Conservation (phyloP, 2,797 vertebrate species). For the Spinibarbus caldwelli region DNA sequence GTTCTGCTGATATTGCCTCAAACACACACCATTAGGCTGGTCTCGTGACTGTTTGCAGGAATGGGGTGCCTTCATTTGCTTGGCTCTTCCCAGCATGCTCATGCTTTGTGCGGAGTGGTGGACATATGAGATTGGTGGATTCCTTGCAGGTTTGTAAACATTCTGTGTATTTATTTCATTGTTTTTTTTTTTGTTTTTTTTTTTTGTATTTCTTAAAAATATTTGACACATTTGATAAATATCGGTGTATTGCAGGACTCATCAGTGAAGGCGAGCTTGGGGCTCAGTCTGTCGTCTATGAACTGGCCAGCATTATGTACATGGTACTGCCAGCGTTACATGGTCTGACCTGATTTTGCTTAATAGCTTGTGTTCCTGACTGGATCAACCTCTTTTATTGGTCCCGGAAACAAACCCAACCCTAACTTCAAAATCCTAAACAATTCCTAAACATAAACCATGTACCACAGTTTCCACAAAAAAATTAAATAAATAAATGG, state of each 20-base stretch:
- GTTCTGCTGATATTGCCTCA: not conserved
- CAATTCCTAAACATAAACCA: not conserved
- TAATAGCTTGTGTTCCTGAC: not conserved
- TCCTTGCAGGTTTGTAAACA: constrained; percentile 80
- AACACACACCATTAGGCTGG: constrained; percentile 81
- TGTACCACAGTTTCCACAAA: not conserved
- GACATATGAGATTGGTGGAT: constrained; percentile 89
- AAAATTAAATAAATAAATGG: too few species aligned
- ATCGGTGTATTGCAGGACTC: constrained; percentile 71
- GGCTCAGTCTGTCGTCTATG: constrained; percentile 83
- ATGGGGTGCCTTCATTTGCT: constrained; percentile 83
- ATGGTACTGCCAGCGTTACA: constrained; percentile 76
- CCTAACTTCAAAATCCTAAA: not conserved
- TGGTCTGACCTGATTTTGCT: not conserved
- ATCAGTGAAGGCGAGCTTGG: constrained; percentile 85
- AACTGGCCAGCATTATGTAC: constrained; percentile 74
- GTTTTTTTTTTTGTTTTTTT: not conserved
- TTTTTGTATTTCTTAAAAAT: not conserved
- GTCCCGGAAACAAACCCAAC: not conserved
- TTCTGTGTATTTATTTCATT: not conserved
- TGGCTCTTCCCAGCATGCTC: constrained; percentile 90
- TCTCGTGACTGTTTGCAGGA: constrained; percentile 84
- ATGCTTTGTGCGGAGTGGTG: constrained; percentile 94
- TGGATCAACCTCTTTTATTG: not conserved
- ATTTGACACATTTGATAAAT: not conserved